Conservation (phyloP, 2,888 invertebrate species). For the Hydrotaea cyrtoneurina region DNA sequence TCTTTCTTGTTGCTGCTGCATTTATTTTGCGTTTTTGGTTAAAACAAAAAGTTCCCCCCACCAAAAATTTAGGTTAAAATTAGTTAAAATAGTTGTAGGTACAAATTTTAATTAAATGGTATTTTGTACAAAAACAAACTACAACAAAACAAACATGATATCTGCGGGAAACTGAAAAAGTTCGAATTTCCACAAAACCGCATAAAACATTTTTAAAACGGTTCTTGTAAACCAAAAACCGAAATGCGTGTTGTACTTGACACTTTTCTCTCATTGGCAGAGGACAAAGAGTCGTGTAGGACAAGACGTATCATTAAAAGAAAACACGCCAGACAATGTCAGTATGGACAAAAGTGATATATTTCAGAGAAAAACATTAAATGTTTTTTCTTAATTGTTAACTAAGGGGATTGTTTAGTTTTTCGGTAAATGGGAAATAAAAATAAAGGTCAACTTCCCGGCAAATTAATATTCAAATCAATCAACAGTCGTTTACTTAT, state of each 20-base stretch:
- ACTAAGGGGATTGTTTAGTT: no score
- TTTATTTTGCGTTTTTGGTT: constrained; percentile 2
- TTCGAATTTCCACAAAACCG: not conserved
- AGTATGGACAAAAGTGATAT: not conserved
- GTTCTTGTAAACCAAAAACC: constrained; percentile 6
- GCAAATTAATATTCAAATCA: no score
- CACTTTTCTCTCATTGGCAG: constrained; percentile 40
- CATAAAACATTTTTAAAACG: constrained; percentile 31
- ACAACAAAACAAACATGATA: not conserved
- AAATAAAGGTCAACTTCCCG: no score
- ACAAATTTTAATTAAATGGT: constrained; percentile 67
- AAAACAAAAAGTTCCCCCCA: constrained; percentile 10
- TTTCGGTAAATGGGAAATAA: no score
- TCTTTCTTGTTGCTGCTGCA: not conserved
- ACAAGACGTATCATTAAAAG: not conserved
- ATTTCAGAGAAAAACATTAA: not conserved
- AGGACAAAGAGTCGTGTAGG: not conserved
- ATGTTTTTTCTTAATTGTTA: not conserved
- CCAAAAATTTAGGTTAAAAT: constrained; percentile 63
- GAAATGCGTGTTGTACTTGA: constrained; percentile 63
- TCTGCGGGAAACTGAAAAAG: constrained; percentile 15
- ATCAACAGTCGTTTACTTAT: no score
- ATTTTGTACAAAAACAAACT: constrained; percentile 45
- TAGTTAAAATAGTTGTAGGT: constrained; percentile 68
- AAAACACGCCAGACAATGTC: not conserved